Base-by-base conservation (phyloP, 2,888 invertebrate genomes). In the Cosmia pyralina region DNA sequence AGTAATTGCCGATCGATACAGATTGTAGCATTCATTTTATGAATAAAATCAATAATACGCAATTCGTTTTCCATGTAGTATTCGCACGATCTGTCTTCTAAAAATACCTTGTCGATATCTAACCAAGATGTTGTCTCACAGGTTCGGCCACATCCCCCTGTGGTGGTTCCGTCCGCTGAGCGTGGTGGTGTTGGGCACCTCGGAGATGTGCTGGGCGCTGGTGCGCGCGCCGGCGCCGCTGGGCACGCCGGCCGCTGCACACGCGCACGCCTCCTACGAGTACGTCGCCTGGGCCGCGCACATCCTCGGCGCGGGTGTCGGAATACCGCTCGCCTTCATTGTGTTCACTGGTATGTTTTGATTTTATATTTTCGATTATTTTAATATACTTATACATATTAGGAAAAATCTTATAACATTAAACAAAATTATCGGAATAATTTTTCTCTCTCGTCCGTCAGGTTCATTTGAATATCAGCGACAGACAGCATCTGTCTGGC, bases 221-320 rank as follows among this genome's bases (percentile, higher is more conserved):
- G 70, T 87, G 81, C 88, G 88, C 10, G 66, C 83, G 44, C 67
- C 86, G 6, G 72, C 81, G 17, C 68, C 78, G 0, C 77, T 58
- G 4, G 75, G 75, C 1, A 77, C 73, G 15, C 85, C 79, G 1
- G 81, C 85, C 2, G 79, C 81, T 1, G 87, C 81, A 68, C 88
- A 85, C 55, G 81, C 86, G 22, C 85, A 82, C 19, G 77, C 75
- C 17, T 65, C 83, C 19, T 80, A 83, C 65, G 91, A 90, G 28
- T 91, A 92, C 81, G 96, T 98, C 77, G 97, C 98, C 57, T 97
- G 98, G 97, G 97, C 97, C 1, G 98, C 98, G 8, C 98, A 98
- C 89, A 94, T 96, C 22, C 96, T 97, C 10, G 98, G 98, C 7
- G 98, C 97, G 5, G 90, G 97, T 1, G 96, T 97, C 1, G 98